These are phyloP conservation scores for Lagorchestes hirsutus DNA, from an alignment of 2,797 vertebrate genomes.

Conservation along the genomic window DNA sequence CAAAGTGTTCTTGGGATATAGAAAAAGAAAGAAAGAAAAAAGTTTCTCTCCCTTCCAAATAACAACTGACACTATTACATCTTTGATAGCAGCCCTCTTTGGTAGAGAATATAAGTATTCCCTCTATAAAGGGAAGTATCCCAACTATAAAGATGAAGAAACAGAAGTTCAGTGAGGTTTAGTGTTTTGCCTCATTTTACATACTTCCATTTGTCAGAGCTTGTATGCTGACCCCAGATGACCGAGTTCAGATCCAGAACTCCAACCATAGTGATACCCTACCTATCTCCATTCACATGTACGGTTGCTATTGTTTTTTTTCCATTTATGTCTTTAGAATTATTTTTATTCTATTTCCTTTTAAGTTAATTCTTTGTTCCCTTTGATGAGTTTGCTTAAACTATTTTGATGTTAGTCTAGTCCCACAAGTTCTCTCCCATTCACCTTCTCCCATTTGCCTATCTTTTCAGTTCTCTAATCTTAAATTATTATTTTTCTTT, in stretches of 20 bases:
- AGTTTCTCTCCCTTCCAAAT: not conserved
- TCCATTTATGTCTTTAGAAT: not conserved
- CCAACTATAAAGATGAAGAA: not conserved
- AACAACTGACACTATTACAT: not conserved
- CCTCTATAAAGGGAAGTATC: not conserved
- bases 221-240: not conserved
- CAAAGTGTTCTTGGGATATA: not conserved
- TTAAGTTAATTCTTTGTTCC: not conserved
- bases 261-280: not conserved
- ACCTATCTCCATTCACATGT: not conserved
- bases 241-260: not conserved
- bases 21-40: not conserved
- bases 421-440: not conserved
- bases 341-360: not conserved
- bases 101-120: not conserved
- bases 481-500: not conserved
- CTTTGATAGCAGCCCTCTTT: not conserved
- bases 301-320: not conserved
- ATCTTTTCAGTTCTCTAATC: not conserved
- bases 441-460: not conserved
- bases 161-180: not conserved
- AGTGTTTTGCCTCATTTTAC: not conserved
- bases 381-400: not conserved
- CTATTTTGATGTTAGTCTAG: not conserved
- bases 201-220: not conserved